Conservation (phyloP, 2,113 vertebrate genomes). For the Hippocampus comes region DNA sequence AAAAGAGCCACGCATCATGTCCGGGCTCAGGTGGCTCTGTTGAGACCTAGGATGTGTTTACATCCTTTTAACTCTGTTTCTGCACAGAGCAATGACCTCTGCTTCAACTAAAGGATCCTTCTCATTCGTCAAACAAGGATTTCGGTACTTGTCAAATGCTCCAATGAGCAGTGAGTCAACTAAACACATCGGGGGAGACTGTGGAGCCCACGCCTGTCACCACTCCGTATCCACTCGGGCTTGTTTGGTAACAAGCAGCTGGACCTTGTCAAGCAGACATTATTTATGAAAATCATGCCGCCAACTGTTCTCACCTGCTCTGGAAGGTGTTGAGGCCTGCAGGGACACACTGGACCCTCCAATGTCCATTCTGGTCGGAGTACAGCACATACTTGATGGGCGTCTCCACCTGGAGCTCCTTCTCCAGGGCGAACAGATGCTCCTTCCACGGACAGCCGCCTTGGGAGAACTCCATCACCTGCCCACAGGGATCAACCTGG, state of each 20-base stretch:
- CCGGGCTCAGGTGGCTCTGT: constrained; percentile 21
- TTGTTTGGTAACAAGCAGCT: neutral
- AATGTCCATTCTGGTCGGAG: constrained; percentile 78
- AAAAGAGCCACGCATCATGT: neutral
- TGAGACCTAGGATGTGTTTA: constrained; percentile 41
- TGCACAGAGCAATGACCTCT: constrained; percentile 21
- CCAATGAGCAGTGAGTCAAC: constrained; percentile 27
- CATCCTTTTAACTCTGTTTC: constrained; percentile 32
- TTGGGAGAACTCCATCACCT: constrained; percentile 76
- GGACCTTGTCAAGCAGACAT: neutral
- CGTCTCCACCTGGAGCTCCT: constrained; percentile 68
- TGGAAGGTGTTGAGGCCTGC: constrained; percentile 80
- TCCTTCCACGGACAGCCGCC: constrained; percentile 95
- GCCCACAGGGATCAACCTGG: constrained; percentile 84
- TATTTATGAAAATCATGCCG: neutral
- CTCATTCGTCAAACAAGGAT: constrained; percentile 18
- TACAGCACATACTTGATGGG: constrained; percentile 83
- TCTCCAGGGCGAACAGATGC: constrained; percentile 84
- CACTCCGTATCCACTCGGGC: neutral
- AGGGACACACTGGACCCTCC: constrained; percentile 92
- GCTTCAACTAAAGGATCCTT: constrained; percentile 9
- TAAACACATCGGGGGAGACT: constrained; percentile 16
- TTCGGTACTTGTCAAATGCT: constrained; percentile 46
- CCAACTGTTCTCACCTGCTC: constrained; percentile 63
- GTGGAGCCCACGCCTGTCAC: constrained; percentile 17